A percentile compares a stretch with the other conserved stretches of the same genome.
Evolutionary conservation across 2,113 vertebrate genomes (phyloP).

Genomic region (Limnothrissa miodon): DNA sequence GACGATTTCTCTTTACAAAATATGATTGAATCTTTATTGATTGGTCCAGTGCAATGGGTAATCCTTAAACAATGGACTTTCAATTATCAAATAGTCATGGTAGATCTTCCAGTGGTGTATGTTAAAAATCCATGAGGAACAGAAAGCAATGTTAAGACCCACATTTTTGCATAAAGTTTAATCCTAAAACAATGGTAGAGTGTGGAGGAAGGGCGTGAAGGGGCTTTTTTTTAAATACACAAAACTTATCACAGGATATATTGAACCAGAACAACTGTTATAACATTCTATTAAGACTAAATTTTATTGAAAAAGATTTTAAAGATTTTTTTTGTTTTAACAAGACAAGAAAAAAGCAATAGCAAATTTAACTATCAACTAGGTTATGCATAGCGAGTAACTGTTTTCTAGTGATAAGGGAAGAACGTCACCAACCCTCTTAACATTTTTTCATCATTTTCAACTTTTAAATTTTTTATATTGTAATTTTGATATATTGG

Average conservation of each 20-base stretch:
- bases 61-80: slow-evolving; percentile 70
- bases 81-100: slow-evolving; percentile 56
- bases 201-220: slow-evolving; percentile 80
- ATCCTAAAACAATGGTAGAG: slow-evolving; percentile 79
- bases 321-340: slow-evolving; percentile 92
- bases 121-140: slow-evolving; percentile 68
- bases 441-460: slow-evolving; percentile 81
- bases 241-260: slow-evolving; percentile 99
- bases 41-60: slow-evolving; percentile 76
- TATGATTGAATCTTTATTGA: slow-evolving; percentile 64
- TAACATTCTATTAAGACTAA: slow-evolving; percentile 99
- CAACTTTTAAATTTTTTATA: slow-evolving; percentile 91
- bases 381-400: slow-evolving; percentile 99
- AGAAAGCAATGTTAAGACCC: slow-evolving; percentile 77
- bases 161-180: slow-evolving; percentile 83
- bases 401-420: slow-evolving; percentile 99
- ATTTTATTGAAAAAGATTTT: slow-evolving; percentile 98
- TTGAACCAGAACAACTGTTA: slow-evolving; percentile 99
- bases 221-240: slow-evolving; percentile 89
- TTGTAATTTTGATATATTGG: slow-evolving; percentile 94
- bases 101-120: slow-evolving; percentile 66
- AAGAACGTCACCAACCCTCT: slow-evolving; percentile 90
- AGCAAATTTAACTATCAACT: slow-evolving; percentile 99
- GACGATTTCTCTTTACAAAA: slow-evolving; percentile 68
- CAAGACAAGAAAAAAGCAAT: slow-evolving; percentile 99